Evolutionary conservation across 2,888 invertebrate species (phyloP).

Genomic region (Mesoligia furuncula): DNA sequence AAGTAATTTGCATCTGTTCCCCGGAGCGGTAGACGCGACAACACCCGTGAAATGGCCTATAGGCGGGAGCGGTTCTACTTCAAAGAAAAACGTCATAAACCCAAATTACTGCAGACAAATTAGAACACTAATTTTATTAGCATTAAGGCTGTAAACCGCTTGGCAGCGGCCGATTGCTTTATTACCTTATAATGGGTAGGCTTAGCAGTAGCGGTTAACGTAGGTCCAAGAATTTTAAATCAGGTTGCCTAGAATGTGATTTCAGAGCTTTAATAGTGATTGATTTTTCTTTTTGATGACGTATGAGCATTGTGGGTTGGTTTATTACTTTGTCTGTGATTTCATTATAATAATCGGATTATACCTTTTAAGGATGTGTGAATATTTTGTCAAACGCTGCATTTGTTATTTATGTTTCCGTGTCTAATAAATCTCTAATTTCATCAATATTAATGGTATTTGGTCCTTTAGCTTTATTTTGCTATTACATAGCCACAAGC

Average conservation of each 20-base stretch:
- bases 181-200: conserved; percentile 81
- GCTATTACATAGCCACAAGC: neutral
- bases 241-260: conserved; percentile 68
- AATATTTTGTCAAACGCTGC: conserved; percentile 49
- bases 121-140: conserved; percentile 86
- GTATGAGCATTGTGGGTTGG: conserved; percentile 48
- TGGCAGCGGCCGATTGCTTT: conserved; percentile 80
- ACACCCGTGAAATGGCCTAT: conserved; percentile 87
- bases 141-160: conserved; percentile 85
- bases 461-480: neutral
- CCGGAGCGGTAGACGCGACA: conserved; percentile 74
- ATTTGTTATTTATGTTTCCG: conserved; percentile 47
- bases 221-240: conserved; percentile 67
- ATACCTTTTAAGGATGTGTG: conserved; percentile 55
- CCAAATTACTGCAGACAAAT: conserved; percentile 84
- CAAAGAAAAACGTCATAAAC: conserved; percentile 82
- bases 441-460: conserved; percentile 7
- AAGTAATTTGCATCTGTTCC: conserved; percentile 85
- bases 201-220: conserved; percentile 82
- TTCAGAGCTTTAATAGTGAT: conserved; percentile 63
- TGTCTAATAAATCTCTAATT: conserved; percentile 28
- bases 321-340: conserved; percentile 56
- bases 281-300: conserved; percentile 64
- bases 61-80: conserved; percentile 70
- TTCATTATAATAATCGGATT: conserved; percentile 63